Base-by-base conservation (phyloP, 2,888 invertebrate species). In the Scaptodrosophila latifasciaeformis region DNA sequence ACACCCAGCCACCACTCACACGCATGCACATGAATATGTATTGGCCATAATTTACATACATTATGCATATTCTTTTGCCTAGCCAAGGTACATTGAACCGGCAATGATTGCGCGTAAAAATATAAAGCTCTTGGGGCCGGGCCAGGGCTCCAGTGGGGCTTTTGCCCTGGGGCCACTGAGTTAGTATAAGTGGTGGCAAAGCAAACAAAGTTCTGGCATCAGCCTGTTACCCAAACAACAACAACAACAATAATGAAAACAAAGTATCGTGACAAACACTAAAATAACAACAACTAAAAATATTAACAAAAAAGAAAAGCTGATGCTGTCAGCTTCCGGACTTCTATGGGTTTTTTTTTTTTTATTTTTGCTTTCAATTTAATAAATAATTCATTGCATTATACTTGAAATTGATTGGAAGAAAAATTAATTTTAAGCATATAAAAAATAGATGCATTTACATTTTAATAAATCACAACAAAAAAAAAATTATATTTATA, bases 301-400 rank as follows among this genome's bases (percentile, higher is more conserved):
- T n/a, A n/a, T n/a, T n/a, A n/a, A n/a, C n/a, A n/a, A n/a, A n/a
- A 52, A 55, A 54, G 62, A 59, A 39, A 60, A 66, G 79, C 72
- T 76, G 81, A 71, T 71, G 69, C 75, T 69, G n/a, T n/a, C n/a
- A 78, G 77, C 69, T 81, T 81, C 81, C 78, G 76, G 68, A 59
- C 79, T 79, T 80, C 78, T 62, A 74, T 65, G 53, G 77, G 43
- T n/a, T n/a, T n/a, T n/a, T n/a, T n/a, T n/a, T n/a, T n/a, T n/a
- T n/a, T n/a, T n/a, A n/a, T n/a, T n/a, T n/a, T n/a, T n/a, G n/a
- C n/a, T n/a, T n/a, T n/a, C n/a, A n/a, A n/a, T 37, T 37, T 37
- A 15, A 15, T 13, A 37, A 17, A n/a, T n/a, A n/a, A n/a, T n/a
- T n/a, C 17, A 15, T 37, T 17, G 4, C 17, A 9, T 17, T n/a